A percentile compares a stretch with the other conserved stretches of the same genome.
These are phyloP conservation scores for Atherinomorus stipes DNA, from an alignment of 2,113 vertebrate species.

Conservation along the genomic window DNA sequence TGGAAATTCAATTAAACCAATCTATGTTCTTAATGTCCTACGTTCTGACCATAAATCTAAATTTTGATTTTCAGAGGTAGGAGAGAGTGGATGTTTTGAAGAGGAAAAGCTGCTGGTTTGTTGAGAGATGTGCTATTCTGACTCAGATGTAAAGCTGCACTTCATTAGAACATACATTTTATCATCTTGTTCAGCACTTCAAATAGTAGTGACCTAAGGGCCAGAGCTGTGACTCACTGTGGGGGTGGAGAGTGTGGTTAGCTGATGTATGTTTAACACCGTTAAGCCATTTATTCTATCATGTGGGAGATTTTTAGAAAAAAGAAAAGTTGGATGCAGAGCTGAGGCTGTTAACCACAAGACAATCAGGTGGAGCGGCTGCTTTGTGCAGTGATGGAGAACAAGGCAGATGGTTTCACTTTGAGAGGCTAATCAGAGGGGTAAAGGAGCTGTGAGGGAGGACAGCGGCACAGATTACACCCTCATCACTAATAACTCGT, in stretches of 20 bases:
- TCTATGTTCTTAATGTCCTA: constrained; percentile 66
- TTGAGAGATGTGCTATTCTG: neutral
- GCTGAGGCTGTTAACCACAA: too few species aligned
- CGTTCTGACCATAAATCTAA: constrained; percentile 10
- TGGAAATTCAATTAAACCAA: constrained; percentile 82
- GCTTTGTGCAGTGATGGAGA: too few species aligned
- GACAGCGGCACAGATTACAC: too few species aligned
- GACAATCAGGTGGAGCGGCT: too few species aligned
- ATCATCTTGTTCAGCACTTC: neutral
- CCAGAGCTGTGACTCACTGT: neutral
- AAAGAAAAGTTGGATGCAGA: too few species aligned
- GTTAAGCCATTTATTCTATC: neutral
- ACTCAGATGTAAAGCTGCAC: neutral
- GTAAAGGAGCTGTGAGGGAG: too few species aligned
- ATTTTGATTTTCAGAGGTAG: constrained; percentile 11
- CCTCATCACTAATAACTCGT: too few species aligned
- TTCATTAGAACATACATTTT: constrained; percentile 1
- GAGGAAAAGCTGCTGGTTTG: neutral
- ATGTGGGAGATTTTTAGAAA: neutral
- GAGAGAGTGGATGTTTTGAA: neutral
- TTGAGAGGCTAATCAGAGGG: too few species aligned
- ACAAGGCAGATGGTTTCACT: too few species aligned
- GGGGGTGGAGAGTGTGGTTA: neutral
- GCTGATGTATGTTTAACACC: neutral
- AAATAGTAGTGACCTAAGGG: neutral